Percentiles rank a stretch among this genome's conserved stretches.
These are phyloP conservation scores for Patella depressa DNA, from an alignment of 2,888 invertebrate species.

Conservation along the genomic window DNA sequence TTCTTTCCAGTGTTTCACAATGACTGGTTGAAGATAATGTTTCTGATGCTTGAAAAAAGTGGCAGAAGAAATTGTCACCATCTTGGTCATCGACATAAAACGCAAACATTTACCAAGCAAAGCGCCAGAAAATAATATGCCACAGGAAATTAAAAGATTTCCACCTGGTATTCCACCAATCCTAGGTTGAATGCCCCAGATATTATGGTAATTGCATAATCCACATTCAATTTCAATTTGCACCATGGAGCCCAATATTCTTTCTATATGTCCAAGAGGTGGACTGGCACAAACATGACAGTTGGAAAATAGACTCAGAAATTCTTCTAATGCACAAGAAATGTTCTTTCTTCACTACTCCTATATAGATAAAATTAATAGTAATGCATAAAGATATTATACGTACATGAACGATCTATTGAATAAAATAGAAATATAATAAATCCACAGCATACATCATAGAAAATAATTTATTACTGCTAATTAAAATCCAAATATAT, in stretches of 20 bases:
- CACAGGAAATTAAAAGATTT: background rate
- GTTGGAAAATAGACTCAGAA: background rate
- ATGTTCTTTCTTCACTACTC: background rate
- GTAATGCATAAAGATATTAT: too few relatives aligned
- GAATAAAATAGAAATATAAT: too few relatives aligned
- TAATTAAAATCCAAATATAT: too few relatives aligned
- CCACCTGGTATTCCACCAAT: background rate
- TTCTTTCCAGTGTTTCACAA: background rate
- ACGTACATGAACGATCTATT: too few relatives aligned
- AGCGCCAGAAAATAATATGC: background rate
- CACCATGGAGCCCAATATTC: background rate
- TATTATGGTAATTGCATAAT: background rate
- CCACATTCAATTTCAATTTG: background rate
- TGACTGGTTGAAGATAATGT: background rate
- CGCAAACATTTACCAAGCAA: background rate
- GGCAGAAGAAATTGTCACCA: background rate
- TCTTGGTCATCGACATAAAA: background rate
- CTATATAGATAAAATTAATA: too few relatives aligned
- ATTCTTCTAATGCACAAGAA: background rate
- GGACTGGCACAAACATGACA: background rate
- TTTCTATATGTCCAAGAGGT: background rate
- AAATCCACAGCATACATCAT: too few relatives aligned
- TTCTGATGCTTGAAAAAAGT: background rate
- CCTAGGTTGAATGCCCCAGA: background rate
- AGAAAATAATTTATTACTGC: too few relatives aligned